phyloP scores from a whole-genome alignment of 2,888 invertebrate species.

The Zaprionus obscuricornis region DNA sequence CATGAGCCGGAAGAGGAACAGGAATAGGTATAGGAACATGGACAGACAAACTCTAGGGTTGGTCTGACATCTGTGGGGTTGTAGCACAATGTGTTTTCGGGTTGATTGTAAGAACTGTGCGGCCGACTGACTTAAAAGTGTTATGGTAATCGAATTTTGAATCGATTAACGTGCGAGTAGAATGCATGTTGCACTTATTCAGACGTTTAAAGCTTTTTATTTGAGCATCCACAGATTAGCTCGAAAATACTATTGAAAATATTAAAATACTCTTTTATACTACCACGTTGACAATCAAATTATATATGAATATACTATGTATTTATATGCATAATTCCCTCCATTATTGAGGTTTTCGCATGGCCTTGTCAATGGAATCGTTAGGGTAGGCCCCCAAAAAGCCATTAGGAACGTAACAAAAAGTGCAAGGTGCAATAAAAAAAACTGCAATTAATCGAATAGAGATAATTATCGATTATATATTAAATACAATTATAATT shows the following conservation, averaged over 20 bases:
- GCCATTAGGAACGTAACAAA: constrained; percentile 28
- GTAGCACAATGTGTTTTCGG: constrained; percentile 41
- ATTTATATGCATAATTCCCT: too few species aligned
- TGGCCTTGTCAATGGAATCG: constrained; percentile 20
- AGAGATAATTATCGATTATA: constrained; percentile 48
- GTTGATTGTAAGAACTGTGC: constrained; percentile 42
- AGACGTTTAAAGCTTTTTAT: too few species aligned
- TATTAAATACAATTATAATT: constrained; percentile 53
- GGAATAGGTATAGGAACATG: constrained; percentile 9
- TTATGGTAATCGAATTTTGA: constrained; percentile 67
- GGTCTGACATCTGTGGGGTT: constrained; percentile 55
- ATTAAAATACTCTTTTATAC: too few species aligned
- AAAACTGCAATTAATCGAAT: constrained; percentile 40
- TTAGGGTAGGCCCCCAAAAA: constrained; percentile 25
- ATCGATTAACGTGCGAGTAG: constrained; percentile 76
- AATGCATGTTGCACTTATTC: too few species aligned
- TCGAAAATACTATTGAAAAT: too few species aligned
- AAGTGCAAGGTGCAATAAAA: constrained; percentile 26
- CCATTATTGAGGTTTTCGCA: too few species aligned
- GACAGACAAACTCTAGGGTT: constrained; percentile 51
- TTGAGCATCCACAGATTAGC: too few species aligned
- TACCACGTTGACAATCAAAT: too few species aligned
- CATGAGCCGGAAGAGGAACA: constrained; percentile 33
- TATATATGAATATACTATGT: too few species aligned
- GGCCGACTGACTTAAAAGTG: constrained; percentile 47